A percentile compares a stretch with the other conserved stretches of the same genome.
phyloP scores from a whole-genome alignment of 2,888 invertebrate genomes.

The Pycnomerus fuliginosus region DNA sequence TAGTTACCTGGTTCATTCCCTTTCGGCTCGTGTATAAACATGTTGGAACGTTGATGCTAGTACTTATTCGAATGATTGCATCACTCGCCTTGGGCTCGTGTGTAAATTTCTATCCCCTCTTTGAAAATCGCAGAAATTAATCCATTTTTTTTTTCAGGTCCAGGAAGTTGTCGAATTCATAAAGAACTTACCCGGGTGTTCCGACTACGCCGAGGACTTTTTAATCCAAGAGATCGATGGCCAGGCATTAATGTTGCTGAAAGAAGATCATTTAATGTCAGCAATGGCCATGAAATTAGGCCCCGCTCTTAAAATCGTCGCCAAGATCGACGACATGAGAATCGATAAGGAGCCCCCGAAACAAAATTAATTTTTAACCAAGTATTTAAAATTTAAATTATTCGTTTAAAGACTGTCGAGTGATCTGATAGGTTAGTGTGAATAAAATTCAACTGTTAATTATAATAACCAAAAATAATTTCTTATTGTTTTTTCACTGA shows the following conservation, averaged over 20 bases:
- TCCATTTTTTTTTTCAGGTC: slow-evolving; percentile 61
- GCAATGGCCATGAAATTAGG: slow-evolving; percentile 95
- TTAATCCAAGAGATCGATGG: slow-evolving; percentile 95
- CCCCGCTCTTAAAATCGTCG: slow-evolving; percentile 93
- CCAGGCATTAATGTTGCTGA: slow-evolving; percentile 86
- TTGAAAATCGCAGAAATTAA: too few relatives aligned
- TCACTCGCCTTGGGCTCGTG: too few relatives aligned
- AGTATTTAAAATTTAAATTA: slow-evolving; percentile 2
- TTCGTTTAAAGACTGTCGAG: slow-evolving; percentile 19
- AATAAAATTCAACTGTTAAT: slow-evolving; percentile 3
- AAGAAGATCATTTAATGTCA: slow-evolving; percentile 91
- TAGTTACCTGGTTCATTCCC: too few relatives aligned
- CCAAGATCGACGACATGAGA: slow-evolving; percentile 82
- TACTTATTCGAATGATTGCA: too few relatives aligned
- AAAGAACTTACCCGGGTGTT: slow-evolving; percentile 83
- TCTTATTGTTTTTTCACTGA: too few relatives aligned
- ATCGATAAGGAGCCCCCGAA: slow-evolving; percentile 59
- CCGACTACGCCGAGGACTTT: slow-evolving; percentile 93
- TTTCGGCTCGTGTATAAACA: too few relatives aligned
- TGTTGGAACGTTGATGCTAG: too few relatives aligned
- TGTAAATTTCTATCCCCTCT: too few relatives aligned
- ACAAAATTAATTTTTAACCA: slow-evolving; percentile 33
- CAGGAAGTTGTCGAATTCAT: slow-evolving; percentile 89
- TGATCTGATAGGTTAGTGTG: slow-evolving; percentile 18
- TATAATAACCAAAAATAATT: background rate